Evolutionary conservation across 2,888 invertebrate species (phyloP).

Genomic region (Andrena trimmerana): DNA sequence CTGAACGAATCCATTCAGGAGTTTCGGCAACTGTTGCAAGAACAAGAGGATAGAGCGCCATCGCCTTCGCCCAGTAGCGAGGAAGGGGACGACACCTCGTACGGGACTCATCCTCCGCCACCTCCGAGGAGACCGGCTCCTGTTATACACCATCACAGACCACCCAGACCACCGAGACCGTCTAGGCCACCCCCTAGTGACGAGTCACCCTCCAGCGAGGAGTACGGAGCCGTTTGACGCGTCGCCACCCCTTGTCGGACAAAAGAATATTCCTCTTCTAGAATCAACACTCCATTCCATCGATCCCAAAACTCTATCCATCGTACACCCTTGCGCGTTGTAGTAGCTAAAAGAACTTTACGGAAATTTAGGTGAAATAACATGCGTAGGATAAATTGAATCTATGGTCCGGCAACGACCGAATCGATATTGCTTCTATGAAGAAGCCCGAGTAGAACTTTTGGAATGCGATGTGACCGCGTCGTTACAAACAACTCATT

Average conservation of each 20-base stretch:
- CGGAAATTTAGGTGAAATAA: slow-evolving; percentile 8
- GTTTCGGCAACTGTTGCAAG: slow-evolving; percentile 90
- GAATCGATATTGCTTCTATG: slow-evolving; percentile 7
- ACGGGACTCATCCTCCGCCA: slow-evolving; percentile 86
- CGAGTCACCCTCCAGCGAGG: slow-evolving; percentile 84
- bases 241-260: slow-evolving; percentile 10
- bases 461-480: slow-evolving; percentile 10
- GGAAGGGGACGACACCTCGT: slow-evolving; percentile 84
- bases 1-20: slow-evolving; percentile 97
- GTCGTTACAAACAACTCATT: slow-evolving; percentile 26
- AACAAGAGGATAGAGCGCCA: slow-evolving; percentile 86
- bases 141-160: slow-evolving; percentile 77
- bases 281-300: slow-evolving; percentile 34
- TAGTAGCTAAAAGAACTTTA: not conserved
- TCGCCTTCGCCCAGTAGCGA: slow-evolving; percentile 86
- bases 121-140: slow-evolving; percentile 84
- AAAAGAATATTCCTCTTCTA: slow-evolving; percentile 36
- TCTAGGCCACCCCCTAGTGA: slow-evolving; percentile 82
- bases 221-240: slow-evolving; percentile 82
- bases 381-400: not conserved
- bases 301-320: slow-evolving; percentile 32
- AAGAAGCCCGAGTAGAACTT: slow-evolving; percentile 18
- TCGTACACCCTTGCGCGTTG: slow-evolving; percentile 8
- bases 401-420: slow-evolving; percentile 4
- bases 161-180: slow-evolving; percentile 80